These are phyloP conservation scores for Typhlomys cinereus DNA, from an alignment of 2,113 vertebrate species.

Conservation along the genomic window DNA sequence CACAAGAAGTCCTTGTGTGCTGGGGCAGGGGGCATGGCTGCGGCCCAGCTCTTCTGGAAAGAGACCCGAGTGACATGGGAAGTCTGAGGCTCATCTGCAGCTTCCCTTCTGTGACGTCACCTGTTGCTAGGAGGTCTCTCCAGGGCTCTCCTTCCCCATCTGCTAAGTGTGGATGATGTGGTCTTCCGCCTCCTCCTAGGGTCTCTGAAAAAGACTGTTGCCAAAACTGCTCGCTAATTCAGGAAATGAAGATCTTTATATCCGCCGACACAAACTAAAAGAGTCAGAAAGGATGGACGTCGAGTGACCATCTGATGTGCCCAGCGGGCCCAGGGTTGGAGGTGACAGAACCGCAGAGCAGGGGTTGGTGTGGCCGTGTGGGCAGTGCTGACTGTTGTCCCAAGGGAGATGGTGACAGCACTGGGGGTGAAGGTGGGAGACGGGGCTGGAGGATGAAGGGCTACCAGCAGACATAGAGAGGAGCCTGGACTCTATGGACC, in stretches of 20 bases:
- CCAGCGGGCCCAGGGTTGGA: not conserved
- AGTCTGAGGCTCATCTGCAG: rapidly evolving
- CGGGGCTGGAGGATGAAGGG: not conserved
- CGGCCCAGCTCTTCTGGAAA: not conserved
- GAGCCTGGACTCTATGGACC: rapidly evolving
- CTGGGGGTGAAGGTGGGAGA: rapidly evolving
- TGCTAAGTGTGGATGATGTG: not conserved
- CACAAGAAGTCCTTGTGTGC: not conserved
- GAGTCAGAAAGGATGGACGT: not conserved
- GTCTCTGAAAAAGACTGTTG: not conserved
- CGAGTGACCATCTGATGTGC: rapidly evolving
- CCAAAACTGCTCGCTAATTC: not conserved
- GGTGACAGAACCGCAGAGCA: rapidly evolving
- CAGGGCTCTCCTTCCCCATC: not conserved
- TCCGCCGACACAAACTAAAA: not conserved
- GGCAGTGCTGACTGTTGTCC: rapidly evolving
- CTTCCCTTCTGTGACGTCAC: too few species aligned
- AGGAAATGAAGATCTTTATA: not conserved
- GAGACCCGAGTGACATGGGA: not conserved
- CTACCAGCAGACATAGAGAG: rapidly evolving
- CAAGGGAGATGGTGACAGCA: rapidly evolving
- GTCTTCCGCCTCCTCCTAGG: rapidly evolving
- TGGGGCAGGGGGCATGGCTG: not conserved
- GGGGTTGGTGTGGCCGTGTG: too few species aligned
- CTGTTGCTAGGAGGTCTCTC: not conserved